A percentile compares a stretch with the other conserved stretches of the same genome.
phyloP scores from a whole-genome alignment of 2,113 vertebrate genomes.

The Ptychochromis oligacanthus region DNA sequence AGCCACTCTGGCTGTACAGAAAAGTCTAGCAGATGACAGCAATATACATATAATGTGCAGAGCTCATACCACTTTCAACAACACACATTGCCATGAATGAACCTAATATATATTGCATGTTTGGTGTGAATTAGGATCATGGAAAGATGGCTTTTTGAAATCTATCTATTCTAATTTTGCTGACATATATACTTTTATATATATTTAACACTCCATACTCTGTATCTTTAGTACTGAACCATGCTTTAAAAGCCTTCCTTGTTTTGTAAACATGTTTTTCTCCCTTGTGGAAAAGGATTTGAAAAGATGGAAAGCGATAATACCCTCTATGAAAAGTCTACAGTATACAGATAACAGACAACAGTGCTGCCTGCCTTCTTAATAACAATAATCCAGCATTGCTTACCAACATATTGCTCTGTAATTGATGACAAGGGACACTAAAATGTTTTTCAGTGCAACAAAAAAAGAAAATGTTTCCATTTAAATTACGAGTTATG shows the following conservation, averaged over 20 bases:
- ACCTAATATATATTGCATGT: too few relatives aligned
- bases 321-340: neutral
- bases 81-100: too few relatives aligned
- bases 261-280: neutral
- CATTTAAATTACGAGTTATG: neutral
- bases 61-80: too few relatives aligned
- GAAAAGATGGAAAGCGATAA: neutral
- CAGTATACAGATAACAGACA: neutral
- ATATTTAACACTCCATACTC: neutral
- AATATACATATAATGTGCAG: too few relatives aligned
- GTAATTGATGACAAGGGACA: slow-evolving; percentile 13
- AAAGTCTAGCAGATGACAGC: too few relatives aligned
- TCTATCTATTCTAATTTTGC: neutral
- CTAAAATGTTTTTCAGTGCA: neutral
- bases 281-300: neutral
- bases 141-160: neutral
- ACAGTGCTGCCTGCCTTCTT: neutral
- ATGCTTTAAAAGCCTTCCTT: neutral
- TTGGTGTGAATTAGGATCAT: neutral
- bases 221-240: neutral
- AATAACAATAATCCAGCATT: slow-evolving; percentile 21
- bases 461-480: neutral
- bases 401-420: neutral
- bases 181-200: neutral
- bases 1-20: too few relatives aligned